These are phyloP conservation scores for Equus quagga DNA, from an alignment of 2,113 vertebrate species.

Conservation along the genomic window DNA sequence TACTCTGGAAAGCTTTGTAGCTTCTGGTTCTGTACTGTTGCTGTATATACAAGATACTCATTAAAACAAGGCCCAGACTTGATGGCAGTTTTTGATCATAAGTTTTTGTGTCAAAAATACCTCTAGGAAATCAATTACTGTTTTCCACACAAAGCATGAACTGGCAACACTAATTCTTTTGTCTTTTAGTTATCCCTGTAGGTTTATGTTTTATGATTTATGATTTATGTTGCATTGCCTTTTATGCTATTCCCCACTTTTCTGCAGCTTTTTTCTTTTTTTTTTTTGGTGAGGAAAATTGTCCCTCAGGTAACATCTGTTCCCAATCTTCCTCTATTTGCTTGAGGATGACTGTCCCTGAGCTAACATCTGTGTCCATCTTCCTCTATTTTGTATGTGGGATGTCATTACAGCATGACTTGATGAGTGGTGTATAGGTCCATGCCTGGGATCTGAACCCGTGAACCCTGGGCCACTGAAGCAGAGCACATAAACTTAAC, in stretches of 20 bases:
- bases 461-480: too few relatives aligned
- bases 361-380: too few relatives aligned
- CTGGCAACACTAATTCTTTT: constrained; percentile 74
- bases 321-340: too few relatives aligned
- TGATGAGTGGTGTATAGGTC: too few relatives aligned
- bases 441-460: too few relatives aligned
- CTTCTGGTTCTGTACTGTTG: constrained; percentile 40
- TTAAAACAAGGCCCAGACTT: constrained; percentile 71
- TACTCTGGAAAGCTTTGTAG: constrained; percentile 27
- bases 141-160: constrained; percentile 75
- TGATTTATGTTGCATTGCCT: constrained; percentile 58
- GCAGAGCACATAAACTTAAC: too few relatives aligned
- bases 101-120: constrained; percentile 73
- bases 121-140: constrained; percentile 77
- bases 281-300: too few relatives aligned
- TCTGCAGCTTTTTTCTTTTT: constrained; percentile 79
- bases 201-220: neutral
- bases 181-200: constrained; percentile 50
- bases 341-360: too few relatives aligned
- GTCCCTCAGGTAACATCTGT: too few relatives aligned
- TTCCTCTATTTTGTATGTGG: too few relatives aligned
- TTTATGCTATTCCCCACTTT: constrained; percentile 67
- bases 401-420: too few relatives aligned
- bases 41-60: constrained; percentile 68
- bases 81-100: constrained; percentile 59